Evolutionary conservation across 2,797 vertebrate species (phyloP).

Genomic region (Holocentrus rufus): DNA sequence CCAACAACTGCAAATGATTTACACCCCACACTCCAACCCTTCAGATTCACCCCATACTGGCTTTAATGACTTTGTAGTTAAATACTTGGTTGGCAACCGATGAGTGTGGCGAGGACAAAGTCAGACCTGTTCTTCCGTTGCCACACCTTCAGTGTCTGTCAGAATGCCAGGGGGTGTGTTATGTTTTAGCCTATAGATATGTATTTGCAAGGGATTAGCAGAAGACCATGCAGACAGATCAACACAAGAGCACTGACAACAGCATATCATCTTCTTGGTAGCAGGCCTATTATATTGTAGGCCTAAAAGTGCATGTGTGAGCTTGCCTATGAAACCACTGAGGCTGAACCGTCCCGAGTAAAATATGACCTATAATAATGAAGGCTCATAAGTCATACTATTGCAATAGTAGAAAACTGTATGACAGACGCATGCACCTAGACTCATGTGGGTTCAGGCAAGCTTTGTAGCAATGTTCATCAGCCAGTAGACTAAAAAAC

Average conservation of each 20-base stretch:
- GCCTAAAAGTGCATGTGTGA: conserved; percentile 37
- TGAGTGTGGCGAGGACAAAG: conserved; percentile 21
- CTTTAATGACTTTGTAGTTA: conserved; percentile 19
- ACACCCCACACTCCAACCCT: conserved; percentile 36
- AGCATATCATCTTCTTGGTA: neutral
- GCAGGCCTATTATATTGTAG: neutral
- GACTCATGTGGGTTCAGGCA: neutral
- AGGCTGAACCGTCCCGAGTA: neutral
- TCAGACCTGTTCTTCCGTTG: conserved; percentile 51
- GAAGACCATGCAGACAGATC: conserved; percentile 29
- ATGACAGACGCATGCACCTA: neutral
- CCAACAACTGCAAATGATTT: conserved; percentile 55
- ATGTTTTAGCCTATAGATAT: neutral
- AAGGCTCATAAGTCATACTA: too few relatives aligned
- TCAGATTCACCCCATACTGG: neutral
- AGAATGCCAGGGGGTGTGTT: conserved; percentile 13
- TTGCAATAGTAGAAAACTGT: neutral
- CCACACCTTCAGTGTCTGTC: conserved; percentile 53
- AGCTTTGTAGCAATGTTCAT: neutral
- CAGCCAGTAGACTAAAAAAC: too few relatives aligned
- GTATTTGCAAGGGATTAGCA: conserved; percentile 22
- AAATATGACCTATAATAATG: conserved; percentile 5
- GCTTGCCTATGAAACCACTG: conserved; percentile 36
- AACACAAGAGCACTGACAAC: conserved; percentile 39
- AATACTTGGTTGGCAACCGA: neutral